A percentile compares a stretch with the other conserved stretches of the same genome.
phyloP scores from a whole-genome alignment of 2,797 vertebrate species.

The Dicrostonyx torquatus region DNA sequence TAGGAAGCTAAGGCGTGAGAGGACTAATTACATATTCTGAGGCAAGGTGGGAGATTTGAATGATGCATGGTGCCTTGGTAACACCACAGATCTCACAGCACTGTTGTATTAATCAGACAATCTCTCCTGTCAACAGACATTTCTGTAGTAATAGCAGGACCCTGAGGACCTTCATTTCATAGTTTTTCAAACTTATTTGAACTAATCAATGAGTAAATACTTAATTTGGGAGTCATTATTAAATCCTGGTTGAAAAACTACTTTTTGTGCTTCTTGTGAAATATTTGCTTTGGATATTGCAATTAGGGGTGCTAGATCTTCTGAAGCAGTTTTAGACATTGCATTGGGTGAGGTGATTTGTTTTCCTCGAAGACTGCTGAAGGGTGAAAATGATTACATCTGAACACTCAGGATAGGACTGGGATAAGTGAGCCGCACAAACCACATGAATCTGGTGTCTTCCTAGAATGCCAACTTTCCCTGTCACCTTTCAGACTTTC shows the following conservation, averaged over 20 bases:
- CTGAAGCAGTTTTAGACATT: background rate
- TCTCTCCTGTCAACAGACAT: background rate
- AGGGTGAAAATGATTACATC: background rate
- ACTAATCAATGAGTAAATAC: background rate
- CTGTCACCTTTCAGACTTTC: background rate
- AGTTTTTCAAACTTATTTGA: background rate
- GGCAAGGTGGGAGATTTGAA: background rate
- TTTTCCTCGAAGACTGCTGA: background rate
- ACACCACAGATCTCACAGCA: background rate
- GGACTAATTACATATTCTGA: background rate
- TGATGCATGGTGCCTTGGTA: background rate
- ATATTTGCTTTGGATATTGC: background rate
- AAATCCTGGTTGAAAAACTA: background rate
- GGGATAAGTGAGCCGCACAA: background rate
- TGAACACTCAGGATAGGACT: background rate
- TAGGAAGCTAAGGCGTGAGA: background rate
- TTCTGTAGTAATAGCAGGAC: background rate
- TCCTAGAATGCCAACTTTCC: background rate
- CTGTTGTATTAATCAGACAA: background rate
- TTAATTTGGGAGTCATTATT: background rate
- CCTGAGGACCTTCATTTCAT: background rate
- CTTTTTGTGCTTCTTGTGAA: background rate
- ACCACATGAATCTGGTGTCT: background rate
- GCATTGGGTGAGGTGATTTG: background rate
- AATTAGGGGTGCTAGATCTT: background rate